Percentiles rank a stretch among this genome's conserved stretches.
phyloP scores from a whole-genome alignment of 1,140 invertebrate species.

The Solen grandis region DNA sequence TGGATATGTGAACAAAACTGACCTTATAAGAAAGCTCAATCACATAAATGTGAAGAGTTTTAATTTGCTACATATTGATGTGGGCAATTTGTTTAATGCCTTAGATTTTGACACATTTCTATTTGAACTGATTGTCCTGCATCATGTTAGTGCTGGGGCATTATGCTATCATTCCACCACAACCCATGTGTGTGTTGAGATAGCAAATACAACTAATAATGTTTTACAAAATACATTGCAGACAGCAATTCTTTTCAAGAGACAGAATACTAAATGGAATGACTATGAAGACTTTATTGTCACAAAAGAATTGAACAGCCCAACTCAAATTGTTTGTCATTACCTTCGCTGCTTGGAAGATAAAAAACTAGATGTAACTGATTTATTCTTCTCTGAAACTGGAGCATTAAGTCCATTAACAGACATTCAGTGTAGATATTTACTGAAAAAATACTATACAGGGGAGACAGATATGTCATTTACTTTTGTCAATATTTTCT shows the following conservation, averaged over 20 bases:
- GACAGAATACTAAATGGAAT: constrained; percentile 50
- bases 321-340: constrained; percentile 63
- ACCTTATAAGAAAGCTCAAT: constrained; percentile 31
- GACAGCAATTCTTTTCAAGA: constrained; percentile 54
- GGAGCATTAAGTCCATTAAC: constrained; percentile 33
- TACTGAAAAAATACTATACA: constrained; percentile 51
- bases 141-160: constrained; percentile 45
- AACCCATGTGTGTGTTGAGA: constrained; percentile 52
- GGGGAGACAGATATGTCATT: constrained; percentile 51
- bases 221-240: constrained; percentile 49
- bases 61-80: constrained; percentile 60
- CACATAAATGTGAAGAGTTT: constrained; percentile 8
- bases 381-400: constrained; percentile 41
- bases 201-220: constrained; percentile 61
- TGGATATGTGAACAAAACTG: constrained; percentile 27
- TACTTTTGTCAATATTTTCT: constrained; percentile 52
- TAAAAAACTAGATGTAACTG: constrained; percentile 45
- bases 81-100: constrained; percentile 46
- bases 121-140: constrained; percentile 58
- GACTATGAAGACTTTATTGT: constrained; percentile 44
- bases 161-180: constrained; percentile 12
- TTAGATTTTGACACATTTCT: constrained; percentile 56
- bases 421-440: constrained; percentile 2
- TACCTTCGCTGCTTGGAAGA: constrained; percentile 51
- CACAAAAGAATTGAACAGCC: constrained; percentile 58